Evolutionary conservation across 2,113 vertebrate species (phyloP).

Genomic region (Barbus barbus): DNA sequence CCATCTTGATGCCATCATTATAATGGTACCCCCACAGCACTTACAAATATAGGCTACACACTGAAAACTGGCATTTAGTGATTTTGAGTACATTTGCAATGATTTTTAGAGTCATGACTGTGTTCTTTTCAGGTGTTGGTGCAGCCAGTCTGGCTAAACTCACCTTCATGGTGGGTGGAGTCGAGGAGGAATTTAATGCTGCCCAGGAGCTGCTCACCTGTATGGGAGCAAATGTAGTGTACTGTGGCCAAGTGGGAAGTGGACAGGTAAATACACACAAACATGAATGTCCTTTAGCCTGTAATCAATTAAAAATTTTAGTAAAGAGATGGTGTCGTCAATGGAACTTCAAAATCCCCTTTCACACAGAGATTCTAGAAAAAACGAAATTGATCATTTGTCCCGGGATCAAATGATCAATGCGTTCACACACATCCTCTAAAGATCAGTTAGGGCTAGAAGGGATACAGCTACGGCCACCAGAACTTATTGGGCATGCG

Average conservation of each 20-base stretch:
- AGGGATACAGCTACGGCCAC: too few species aligned
- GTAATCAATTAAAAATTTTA: not conserved
- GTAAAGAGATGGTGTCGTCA: not conserved
- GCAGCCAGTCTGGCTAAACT: conserved; percentile 92
- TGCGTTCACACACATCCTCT: too few species aligned
- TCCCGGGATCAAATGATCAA: too few species aligned
- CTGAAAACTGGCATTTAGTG: not conserved
- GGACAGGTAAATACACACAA: conserved; percentile 83
- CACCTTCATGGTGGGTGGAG: conserved; percentile 96
- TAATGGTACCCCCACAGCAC: conserved; percentile 16
- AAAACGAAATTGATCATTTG: too few species aligned
- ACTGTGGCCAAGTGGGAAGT: conserved; percentile 90
- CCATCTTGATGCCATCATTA: not conserved
- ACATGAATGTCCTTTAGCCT: not conserved
- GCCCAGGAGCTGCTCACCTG: conserved; percentile 90
- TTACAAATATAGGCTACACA: conserved; percentile 34
- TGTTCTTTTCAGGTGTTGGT: conserved; percentile 84
- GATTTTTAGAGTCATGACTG: not conserved
- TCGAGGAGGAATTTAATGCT: conserved; percentile 91
- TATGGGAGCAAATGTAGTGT: conserved; percentile 93
- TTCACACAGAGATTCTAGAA: too few species aligned
- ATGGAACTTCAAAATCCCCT: too few species aligned
- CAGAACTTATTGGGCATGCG: too few species aligned
- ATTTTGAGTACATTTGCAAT: not conserved
- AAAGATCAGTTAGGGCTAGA: too few species aligned